Conservation (phyloP, 2,888 invertebrate genomes). For the Philhelius pedissequus region DNA sequence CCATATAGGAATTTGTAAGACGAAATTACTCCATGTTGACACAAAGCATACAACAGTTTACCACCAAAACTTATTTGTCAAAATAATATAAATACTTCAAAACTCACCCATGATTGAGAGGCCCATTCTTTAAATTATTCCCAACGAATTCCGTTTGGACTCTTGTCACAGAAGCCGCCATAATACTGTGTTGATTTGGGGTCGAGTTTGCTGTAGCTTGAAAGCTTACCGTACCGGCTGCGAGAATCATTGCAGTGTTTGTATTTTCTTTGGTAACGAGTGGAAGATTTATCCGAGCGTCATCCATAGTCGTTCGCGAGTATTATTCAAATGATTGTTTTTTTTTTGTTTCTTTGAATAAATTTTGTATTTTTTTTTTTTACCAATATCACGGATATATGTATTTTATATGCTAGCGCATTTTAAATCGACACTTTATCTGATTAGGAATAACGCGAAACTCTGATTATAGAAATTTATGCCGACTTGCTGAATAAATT, state of each 20-base stretch:
- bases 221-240: slow-evolving; percentile 69
- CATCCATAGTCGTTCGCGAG: slow-evolving; percentile 71
- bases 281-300: slow-evolving; percentile 73
- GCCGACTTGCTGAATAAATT: background rate
- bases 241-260: slow-evolving; percentile 71
- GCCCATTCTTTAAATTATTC: slow-evolving; percentile 73
- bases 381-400: background rate
- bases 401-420: background rate
- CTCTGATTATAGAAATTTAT: background rate
- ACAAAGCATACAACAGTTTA: background rate
- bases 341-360: background rate
- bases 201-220: slow-evolving; percentile 46
- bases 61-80: background rate
- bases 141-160: slow-evolving; percentile 72
- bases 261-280: slow-evolving; percentile 72
- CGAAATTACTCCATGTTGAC: background rate
- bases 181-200: slow-evolving; percentile 55
- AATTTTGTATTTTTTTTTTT: background rate
- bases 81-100: background rate
- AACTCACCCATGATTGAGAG: slow-evolving; percentile 72
- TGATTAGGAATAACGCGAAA: background rate
- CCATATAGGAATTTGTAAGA: too few relatives aligned
- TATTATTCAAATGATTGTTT: background rate
- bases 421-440: background rate
- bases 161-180: slow-evolving; percentile 54